Percentiles rank a stretch among this genome's conserved stretches.
These are phyloP conservation scores for Microcebus tavaratra DNA, from an alignment of 2,113 vertebrate species.

Conservation along the genomic window DNA sequence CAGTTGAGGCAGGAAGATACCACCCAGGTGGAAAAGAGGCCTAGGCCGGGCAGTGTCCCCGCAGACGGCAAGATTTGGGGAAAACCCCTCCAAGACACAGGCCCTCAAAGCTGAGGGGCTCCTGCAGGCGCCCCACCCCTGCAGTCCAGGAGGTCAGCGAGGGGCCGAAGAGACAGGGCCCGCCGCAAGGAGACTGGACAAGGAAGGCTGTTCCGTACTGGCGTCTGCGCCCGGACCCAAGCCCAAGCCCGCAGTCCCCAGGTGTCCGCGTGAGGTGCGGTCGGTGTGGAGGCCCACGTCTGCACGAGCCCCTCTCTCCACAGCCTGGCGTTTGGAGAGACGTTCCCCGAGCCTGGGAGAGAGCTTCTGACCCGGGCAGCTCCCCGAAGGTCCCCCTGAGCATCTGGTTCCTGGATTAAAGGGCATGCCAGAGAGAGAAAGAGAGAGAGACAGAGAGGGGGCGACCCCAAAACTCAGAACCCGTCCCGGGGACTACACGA, in stretches of 20 bases:
- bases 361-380: background rate
- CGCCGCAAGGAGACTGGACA: background rate
- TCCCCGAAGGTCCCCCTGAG: background rate
- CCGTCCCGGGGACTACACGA: background rate
- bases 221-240: background rate
- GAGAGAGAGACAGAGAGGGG: background rate
- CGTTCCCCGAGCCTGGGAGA: background rate
- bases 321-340: background rate
- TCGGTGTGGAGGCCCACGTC: fast-evolving
- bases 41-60: background rate
- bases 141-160: background rate
- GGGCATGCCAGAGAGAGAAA: background rate
- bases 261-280: too few species aligned
- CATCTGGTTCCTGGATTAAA: background rate
- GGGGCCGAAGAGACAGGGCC: background rate
- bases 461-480: background rate
- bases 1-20: background rate
- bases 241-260: too few species aligned
- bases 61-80: background rate
- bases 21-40: background rate
- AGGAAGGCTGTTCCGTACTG: fast-evolving
- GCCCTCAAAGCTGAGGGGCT: too few species aligned
- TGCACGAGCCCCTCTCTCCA: background rate
- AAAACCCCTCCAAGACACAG: background rate
- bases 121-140: fast-evolving